Conservation (phyloP, 2,888 invertebrate genomes). For the Monopis laevigella region DNA sequence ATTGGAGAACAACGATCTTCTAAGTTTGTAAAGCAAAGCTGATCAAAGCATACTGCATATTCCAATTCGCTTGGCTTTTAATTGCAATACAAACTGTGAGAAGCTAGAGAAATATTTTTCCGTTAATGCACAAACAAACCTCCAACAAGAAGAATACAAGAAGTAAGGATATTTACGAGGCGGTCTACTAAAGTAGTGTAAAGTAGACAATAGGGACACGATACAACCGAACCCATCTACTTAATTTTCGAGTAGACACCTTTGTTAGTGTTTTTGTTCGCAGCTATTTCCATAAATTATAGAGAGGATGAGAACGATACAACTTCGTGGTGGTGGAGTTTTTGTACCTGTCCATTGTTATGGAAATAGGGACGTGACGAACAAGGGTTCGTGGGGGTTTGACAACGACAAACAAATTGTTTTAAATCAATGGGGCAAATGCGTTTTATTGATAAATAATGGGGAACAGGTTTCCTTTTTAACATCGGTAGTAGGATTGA, state of each 20-base stretch:
- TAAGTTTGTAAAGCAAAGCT: too few relatives aligned
- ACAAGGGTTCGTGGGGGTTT: constrained; percentile 43
- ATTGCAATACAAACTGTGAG: too few relatives aligned
- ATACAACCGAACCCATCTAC: constrained; percentile 50
- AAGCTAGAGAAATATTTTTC: too few relatives aligned
- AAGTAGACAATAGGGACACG: constrained; percentile 43
- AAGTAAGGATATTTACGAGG: constrained; percentile 43
- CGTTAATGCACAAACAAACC: too few relatives aligned
- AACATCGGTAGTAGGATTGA: too few relatives aligned
- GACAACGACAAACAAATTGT: constrained; percentile 1
- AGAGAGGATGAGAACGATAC: constrained; percentile 23
- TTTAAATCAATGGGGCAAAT: neutral
- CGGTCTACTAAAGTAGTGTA: constrained; percentile 3
- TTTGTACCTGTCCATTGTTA: constrained; percentile 42
- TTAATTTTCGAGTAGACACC: constrained; percentile 64
- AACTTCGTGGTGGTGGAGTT: constrained; percentile 21
- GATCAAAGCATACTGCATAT: too few relatives aligned
- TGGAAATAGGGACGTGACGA: constrained; percentile 54
- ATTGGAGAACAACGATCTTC: too few relatives aligned
- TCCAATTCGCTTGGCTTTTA: too few relatives aligned
- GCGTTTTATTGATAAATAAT: too few relatives aligned
- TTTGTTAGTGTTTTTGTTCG: constrained; percentile 59
- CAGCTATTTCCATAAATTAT: constrained; percentile 64
- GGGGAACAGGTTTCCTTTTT: too few relatives aligned
- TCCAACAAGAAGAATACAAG: neutral